A percentile compares a stretch with the other conserved stretches of the same genome.
These are phyloP conservation scores for Meiosimyza platycephala DNA, from an alignment of 2,888 invertebrate genomes.

Conservation along the genomic window DNA sequence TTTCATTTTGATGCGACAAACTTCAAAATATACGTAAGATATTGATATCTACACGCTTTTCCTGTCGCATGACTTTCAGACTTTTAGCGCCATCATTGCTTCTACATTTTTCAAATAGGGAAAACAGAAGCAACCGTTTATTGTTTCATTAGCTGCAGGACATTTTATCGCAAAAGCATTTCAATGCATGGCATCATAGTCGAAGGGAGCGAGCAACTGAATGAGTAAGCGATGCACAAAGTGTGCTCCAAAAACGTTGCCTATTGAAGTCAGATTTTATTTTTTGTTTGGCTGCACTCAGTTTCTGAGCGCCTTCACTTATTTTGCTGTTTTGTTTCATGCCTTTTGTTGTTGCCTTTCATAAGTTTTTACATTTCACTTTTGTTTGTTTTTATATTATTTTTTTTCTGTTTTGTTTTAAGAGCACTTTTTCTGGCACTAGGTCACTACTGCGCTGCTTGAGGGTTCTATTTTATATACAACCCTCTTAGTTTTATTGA, in stretches of 20 bases:
- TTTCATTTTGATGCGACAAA: conserved; percentile 6
- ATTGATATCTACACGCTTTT: not conserved
- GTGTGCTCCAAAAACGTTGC: not conserved
- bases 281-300: no score
- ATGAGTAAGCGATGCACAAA: not conserved
- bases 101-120: not conserved
- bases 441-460: conserved; percentile 42
- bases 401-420: conserved; percentile 25
- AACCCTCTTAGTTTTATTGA: no score
- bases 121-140: not conserved
- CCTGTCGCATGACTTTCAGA: not conserved
- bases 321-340: not conserved
- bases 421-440: conserved; percentile 43
- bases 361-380: not conserved
- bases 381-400: conserved; percentile 6
- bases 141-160: conserved; percentile 30
- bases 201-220: not conserved
- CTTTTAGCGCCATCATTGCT: not conserved
- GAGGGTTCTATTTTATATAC: conserved; percentile 32
- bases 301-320: no score
- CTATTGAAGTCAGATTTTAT: no score
- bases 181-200: conserved; percentile 15
- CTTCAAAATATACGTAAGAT: not conserved
- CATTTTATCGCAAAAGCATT: conserved; percentile 14
- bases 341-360: not conserved